phyloP scores from a whole-genome alignment of 2,888 invertebrate species.

The Thecophora atra region DNA sequence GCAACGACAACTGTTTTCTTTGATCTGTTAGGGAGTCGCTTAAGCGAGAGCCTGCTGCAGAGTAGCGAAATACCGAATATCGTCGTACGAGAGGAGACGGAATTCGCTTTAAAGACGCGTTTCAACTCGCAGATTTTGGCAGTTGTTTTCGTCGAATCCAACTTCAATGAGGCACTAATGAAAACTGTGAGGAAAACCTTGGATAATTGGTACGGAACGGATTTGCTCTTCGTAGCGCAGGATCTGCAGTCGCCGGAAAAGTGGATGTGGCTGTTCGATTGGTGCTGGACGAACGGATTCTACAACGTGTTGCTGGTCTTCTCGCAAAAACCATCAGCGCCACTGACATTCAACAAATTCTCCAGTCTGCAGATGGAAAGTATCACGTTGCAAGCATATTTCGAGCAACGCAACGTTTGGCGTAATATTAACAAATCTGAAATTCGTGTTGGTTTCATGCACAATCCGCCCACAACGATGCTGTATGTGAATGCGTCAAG shows the following conservation, averaged over 20 bases:
- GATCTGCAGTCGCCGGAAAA: not conserved
- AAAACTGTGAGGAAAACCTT: not conserved
- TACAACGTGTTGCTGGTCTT: constrained; percentile 22
- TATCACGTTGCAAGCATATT: not conserved
- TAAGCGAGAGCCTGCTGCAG: constrained; percentile 1
- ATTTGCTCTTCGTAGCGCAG: constrained; percentile 29
- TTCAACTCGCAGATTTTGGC: constrained; percentile 25
- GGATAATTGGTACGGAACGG: constrained; percentile 19
- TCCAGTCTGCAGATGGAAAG: not conserved
- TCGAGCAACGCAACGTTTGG: constrained; percentile 4
- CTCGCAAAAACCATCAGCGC: not conserved
- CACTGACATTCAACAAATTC: constrained; percentile 15
- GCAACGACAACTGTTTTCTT: constrained; percentile 22
- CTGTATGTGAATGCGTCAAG: constrained; percentile 12
- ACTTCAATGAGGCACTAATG: constrained; percentile 8
- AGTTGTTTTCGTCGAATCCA: not conserved
- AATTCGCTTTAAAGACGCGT: constrained; percentile 8
- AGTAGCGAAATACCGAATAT: constrained; percentile 27
- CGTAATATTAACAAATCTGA: not conserved
- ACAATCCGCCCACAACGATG: constrained; percentile 31
- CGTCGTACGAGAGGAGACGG: not conserved
- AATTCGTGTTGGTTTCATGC: not conserved
- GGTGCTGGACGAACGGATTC: constrained; percentile 31
- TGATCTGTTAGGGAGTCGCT: constrained; percentile 5
- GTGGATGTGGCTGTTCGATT: constrained; percentile 18